Evolutionary conservation across 23 tunicate species (phyloP), one percentile per base, ranked within the genome.

Genomic region (Ciona savignyi): DNA sequence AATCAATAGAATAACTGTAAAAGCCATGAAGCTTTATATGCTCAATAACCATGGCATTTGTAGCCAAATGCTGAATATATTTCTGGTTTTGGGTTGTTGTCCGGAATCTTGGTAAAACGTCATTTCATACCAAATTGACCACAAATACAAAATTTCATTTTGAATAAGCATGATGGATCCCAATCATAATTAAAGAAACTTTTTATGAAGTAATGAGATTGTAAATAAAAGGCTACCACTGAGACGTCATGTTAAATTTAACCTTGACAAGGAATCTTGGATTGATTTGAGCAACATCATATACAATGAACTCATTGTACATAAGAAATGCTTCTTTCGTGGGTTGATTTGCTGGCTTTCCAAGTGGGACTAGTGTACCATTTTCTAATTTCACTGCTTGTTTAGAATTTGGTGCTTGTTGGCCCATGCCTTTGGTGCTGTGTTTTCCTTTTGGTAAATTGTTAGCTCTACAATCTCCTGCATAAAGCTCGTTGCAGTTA

Each of bases 291-390:
- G 66, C 68, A 25, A 74, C 81, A 68, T 88, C 72, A 73, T 88
- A 88, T 64, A 88, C 96, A 60, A 88, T 74, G 56, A 73, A 88
- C 74, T 88, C 96, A 68, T 88, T 83, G 68, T 88, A 82, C 75
- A 77, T n/a, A 33, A 88, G 75, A 29, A 56, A 32, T 2, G 79
- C 63, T 2, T 28, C 29, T 19, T 31, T 51, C 1, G 78, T 56
- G 19, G 29, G 2, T 51, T 35, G 74, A 2, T 80, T 27, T 4
- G 32, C 35, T 22, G 95, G 95, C 48, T 81, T 76, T 63, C 95
- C 95, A 3, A 82, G 71, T n/a, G 95, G 95, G 1, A 75, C 82
- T 23, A 49, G 35, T 31, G 82, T 71, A 26, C 86, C 95, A 32
- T 81, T 62, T 29, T 76, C 81, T 32, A 81, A 30, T 0, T 25